phyloP scores from a whole-genome alignment of 92 coral and sea anemone species.

The Isaurus tuberculatus region DNA sequence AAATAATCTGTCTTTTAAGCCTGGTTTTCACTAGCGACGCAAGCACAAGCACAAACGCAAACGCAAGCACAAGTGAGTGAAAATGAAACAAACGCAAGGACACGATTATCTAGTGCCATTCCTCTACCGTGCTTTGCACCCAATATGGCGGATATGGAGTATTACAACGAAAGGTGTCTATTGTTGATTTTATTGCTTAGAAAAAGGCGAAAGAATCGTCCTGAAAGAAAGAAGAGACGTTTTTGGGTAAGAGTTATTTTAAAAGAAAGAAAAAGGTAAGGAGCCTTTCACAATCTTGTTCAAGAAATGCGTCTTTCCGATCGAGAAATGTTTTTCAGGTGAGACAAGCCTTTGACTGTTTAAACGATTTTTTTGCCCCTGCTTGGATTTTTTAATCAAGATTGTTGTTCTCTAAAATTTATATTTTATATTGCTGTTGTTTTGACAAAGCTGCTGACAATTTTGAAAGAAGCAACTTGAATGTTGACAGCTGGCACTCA shows the following conservation, averaged over 20 bases:
- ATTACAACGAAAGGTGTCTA: conserved; percentile 16
- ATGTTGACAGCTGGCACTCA: conserved; percentile 11
- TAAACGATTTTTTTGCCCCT: conserved; percentile 18
- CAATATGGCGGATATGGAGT: conserved; percentile 17
- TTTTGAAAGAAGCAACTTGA: conserved; percentile 13
- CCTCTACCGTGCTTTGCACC: conserved; percentile 18
- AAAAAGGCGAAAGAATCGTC: conserved; percentile 26
- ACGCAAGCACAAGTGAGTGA: too few relatives aligned
- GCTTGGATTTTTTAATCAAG: conserved; percentile 10
- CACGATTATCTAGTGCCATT: conserved; percentile 21
- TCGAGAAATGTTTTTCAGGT: conserved; percentile 19
- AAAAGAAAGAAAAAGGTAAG: conserved; percentile 34
- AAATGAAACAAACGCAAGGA: background rate
- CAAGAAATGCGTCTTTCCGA: conserved; percentile 27
- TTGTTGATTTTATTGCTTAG: conserved; percentile 30
- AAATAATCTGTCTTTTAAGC: too few relatives aligned
- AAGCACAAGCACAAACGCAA: too few relatives aligned
- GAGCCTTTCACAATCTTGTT: conserved; percentile 33
- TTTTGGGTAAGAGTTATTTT: conserved; percentile 37
- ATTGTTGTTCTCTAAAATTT: conserved; percentile 20
- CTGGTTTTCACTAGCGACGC: conserved; percentile 5
- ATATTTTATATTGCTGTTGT: conserved; percentile 12
- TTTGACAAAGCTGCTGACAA: conserved; percentile 18
- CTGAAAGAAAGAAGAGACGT: conserved; percentile 6
- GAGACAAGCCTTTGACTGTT: conserved; percentile 18